Conservation (phyloP, 2,797 vertebrate genomes). For the Glossophaga mutica region DNA sequence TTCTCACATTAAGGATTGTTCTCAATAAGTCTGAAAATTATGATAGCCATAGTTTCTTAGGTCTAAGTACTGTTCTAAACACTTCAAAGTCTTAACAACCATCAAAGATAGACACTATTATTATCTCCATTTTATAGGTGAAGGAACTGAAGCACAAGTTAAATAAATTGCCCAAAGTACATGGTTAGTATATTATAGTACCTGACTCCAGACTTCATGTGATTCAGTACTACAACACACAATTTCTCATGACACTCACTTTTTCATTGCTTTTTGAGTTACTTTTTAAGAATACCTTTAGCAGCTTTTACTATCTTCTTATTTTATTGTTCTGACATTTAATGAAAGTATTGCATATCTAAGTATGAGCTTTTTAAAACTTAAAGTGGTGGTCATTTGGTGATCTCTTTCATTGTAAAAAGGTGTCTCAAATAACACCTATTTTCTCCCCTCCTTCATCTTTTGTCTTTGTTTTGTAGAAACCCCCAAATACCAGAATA, state of each 20-base stretch:
- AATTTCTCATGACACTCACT: neutral
- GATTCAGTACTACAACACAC: neutral
- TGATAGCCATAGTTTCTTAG: neutral
- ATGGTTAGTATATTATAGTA: neutral
- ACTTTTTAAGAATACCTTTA: neutral
- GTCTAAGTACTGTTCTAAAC: neutral
- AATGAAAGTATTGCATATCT: neutral
- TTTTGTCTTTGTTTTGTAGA: neutral
- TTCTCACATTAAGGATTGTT: neutral
- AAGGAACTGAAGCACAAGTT: neutral
- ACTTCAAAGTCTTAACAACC: neutral
- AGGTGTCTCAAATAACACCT: neutral
- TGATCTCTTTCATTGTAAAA: neutral
- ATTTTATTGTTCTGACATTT: neutral
- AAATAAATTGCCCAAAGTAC: neutral
- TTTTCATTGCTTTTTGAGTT: neutral
- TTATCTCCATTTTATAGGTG: neutral
- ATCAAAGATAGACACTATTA: neutral
- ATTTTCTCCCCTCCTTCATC: neutral
- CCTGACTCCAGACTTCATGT: neutral
- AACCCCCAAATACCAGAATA: neutral
- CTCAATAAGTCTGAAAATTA: neutral
- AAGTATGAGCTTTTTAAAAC: neutral
- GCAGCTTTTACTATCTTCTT: neutral
- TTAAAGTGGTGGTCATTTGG: neutral